Base-by-base conservation (phyloP, 1,140 invertebrate species). In the Lepidostoma basale region DNA sequence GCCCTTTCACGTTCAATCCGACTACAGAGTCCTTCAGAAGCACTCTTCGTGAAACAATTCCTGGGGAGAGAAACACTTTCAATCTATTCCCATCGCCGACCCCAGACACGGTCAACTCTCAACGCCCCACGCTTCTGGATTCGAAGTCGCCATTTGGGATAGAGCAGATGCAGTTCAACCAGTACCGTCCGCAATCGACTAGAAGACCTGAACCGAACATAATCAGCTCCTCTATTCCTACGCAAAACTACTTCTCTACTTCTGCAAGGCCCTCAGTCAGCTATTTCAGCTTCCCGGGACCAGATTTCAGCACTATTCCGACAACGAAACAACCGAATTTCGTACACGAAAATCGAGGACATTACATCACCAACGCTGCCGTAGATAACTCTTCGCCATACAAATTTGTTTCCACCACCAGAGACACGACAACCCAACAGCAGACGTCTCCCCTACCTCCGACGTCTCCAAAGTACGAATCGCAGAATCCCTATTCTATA, bases 401-500 rank as follows among this genome's bases (percentile, higher is more conserved):
- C 6, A 42, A 45, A 12, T 69, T 44, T 33, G 65, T 14, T 14
- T 49, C 36, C 9, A 10, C 26, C 9, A 44, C 45, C 25, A 65
- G 62, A 36, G 20, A 42, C 14, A 62, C 12, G 4, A 66, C 20
- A 28, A 54, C 63, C 23, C 63, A 63, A 30, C 10, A 47, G 9
- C 44, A 67, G 28, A 71, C 69, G 9, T 67, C 69, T 10, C 42
- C 69, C 10, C 23, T 62, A 76, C 80, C 6, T 80, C 77, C 5
- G 76, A 77, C 58, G 71, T 77, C 1, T 77, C 75, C 70, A 76
- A 78, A 67, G 60, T 82, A 52, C 30, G 78, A 81, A 73, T 79
- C 80, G 4, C 80, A 83, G 25, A 82, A 83, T 73, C 79, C 81
- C 3, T 82, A 79, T 62, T 79, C 78, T 2, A 81, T 82, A 47